Evolutionary conservation across 2,888 invertebrate genomes (phyloP), one percentile per base, ranked within the genome.

Genomic region (Arrhopalites spinosus): DNA sequence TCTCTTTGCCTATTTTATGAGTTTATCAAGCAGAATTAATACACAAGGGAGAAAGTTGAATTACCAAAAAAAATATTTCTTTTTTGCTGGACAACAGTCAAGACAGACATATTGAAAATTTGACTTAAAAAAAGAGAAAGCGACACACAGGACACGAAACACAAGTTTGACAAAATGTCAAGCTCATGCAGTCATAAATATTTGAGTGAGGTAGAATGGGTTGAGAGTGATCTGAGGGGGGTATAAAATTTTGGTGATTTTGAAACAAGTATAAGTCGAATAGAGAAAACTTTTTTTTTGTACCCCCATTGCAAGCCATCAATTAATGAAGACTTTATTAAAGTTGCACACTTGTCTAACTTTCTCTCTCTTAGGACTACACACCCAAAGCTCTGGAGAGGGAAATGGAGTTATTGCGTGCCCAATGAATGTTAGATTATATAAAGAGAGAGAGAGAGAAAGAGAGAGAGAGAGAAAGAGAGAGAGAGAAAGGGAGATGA

Each of bases 91-190:
- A n/a, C n/a, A n/a, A n/a, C n/a, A n/a, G n/a, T n/a, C n/a, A n/a
- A n/a, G n/a, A n/a, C n/a, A n/a, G n/a, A n/a, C n/a, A n/a, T n/a
- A n/a, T n/a, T n/a, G n/a, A n/a, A n/a, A n/a, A n/a, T n/a, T n/a
- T n/a, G n/a, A n/a, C n/a, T n/a, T n/a, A n/a, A n/a, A n/a, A n/a
- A n/a, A n/a, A 29, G 63, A 2, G 63, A 63, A 13, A 63, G 30
- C 11, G 36, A 11, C 5, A 36, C 36, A 36, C 11, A 11, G 36
- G 36, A n/a, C n/a, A n/a, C n/a, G n/a, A n/a, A n/a, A n/a, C n/a
- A n/a, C n/a, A n/a, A n/a, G n/a, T n/a, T n/a, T n/a, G n/a, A n/a
- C 36, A 29, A 63, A 63, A 63, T 63, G 63, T 63, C 63, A 63
- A 63, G 29, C n/a, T n/a, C 11, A 36, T 36, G 36, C 36, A 63